Conservation (phyloP, 92 coral and sea anemone genomes). For the Phenganax subtilis region DNA sequence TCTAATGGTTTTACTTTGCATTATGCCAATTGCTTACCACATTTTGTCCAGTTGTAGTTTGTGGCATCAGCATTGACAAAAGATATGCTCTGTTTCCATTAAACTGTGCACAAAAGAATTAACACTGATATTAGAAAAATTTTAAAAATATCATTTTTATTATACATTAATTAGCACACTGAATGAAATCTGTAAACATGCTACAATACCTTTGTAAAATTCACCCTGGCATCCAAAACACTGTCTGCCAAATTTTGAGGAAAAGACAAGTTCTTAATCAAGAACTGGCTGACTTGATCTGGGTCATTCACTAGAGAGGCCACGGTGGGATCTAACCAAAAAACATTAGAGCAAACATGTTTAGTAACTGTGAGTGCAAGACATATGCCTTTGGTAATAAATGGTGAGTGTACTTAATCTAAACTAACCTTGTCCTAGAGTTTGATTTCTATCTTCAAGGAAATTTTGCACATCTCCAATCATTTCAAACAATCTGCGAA, state of each 20-base stretch:
- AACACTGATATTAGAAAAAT: background rate
- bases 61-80: constrained; percentile 3
- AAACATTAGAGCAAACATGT: background rate
- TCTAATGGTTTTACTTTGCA: too few species aligned
- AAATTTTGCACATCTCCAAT: constrained; percentile 16
- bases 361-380: background rate
- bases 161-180: background rate
- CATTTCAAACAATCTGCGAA: constrained; percentile 22
- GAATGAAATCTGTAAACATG: background rate
- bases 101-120: background rate
- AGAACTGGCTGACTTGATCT: constrained; percentile 13
- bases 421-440: constrained; percentile 1
- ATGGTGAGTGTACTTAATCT: background rate
- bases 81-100: background rate
- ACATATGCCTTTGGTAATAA: background rate
- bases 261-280: constrained; percentile 28
- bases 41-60: too few species aligned
- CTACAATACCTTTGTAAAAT: constrained; percentile 10
- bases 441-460: background rate
- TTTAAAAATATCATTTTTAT: background rate
- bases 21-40: too few species aligned
- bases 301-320: constrained; percentile 10
- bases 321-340: constrained; percentile 2
- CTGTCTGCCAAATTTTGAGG: constrained; percentile 22
- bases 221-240: constrained; percentile 13